phyloP scores from a whole-genome alignment of 2,113 vertebrate species.

The Serinus canaria region DNA sequence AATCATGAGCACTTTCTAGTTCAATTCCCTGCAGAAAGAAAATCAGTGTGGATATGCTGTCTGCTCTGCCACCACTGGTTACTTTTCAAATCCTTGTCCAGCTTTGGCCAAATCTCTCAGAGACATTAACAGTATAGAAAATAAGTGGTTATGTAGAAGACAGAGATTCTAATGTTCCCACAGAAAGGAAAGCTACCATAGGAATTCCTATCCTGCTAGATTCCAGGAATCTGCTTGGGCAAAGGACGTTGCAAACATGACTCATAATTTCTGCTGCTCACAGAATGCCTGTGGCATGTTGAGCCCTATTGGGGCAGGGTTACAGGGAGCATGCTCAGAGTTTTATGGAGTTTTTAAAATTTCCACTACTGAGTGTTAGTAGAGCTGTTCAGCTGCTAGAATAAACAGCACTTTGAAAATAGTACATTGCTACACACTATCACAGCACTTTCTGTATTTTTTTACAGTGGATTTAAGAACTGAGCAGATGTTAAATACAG shows the following conservation, averaged over 20 bases:
- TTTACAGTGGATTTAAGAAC: neutral
- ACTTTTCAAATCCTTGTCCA: neutral
- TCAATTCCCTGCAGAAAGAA: neutral
- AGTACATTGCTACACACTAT: neutral
- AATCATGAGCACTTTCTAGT: neutral
- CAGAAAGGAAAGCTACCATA: neutral
- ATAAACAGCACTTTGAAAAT: neutral
- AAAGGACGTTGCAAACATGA: constrained; percentile 40
- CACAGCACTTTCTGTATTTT: neutral
- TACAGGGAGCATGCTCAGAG: neutral
- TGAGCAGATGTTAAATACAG: neutral
- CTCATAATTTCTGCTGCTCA: constrained; percentile 44
- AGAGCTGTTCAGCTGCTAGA: neutral
- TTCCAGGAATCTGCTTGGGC: constrained; percentile 9
- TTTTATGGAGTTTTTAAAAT: neutral
- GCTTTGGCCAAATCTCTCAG: neutral
- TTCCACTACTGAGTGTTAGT: neutral
- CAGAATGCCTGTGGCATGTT: constrained; percentile 20
- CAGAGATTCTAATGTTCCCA: neutral
- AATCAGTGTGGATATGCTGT: neutral
- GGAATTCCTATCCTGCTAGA: constrained; percentile 1
- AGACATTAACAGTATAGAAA: neutral
- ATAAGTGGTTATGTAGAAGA: neutral
- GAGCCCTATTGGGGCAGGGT: neutral
- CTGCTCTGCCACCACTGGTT: neutral